phyloP scores from a whole-genome alignment of 2,797 vertebrate genomes.

The Esox lucius region DNA sequence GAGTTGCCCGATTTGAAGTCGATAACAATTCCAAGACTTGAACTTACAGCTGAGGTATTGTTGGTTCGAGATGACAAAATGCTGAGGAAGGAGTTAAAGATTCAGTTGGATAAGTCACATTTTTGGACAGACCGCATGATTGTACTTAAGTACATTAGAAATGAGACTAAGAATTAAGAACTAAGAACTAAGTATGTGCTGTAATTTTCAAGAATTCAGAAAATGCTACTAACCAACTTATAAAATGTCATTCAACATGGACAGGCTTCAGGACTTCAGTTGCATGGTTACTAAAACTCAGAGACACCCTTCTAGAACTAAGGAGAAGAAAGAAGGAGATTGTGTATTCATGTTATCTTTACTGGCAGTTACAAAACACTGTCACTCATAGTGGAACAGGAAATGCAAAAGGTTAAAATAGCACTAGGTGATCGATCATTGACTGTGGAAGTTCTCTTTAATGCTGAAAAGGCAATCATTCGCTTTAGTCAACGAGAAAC shows the following conservation, averaged over 20 bases:
- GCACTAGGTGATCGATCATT: neutral
- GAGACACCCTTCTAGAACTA: neutral
- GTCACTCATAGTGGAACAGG: neutral
- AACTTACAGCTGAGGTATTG: conserved; percentile 17
- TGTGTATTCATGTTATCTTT: too few species aligned
- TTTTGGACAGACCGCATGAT: conserved; percentile 25
- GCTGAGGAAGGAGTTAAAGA: neutral
- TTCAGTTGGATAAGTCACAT: conserved; percentile 5
- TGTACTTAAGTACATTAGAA: conserved; percentile 7
- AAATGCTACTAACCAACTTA: neutral
- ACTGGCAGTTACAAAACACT: too few species aligned
- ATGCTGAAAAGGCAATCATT: neutral
- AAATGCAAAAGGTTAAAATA: neutral
- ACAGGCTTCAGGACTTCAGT: neutral
- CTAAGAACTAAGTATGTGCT: too few species aligned
- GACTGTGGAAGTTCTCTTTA: neutral
- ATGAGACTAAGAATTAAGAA: too few species aligned
- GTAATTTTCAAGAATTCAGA: neutral
- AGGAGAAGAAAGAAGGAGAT: too few species aligned
- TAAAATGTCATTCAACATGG: conserved; percentile 6
- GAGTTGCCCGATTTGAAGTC: conserved; percentile 24
- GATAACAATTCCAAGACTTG: conserved; percentile 9
- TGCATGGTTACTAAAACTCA: conserved; percentile 10
- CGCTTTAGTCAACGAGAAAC: neutral
- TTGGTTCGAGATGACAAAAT: conserved; percentile 12